Evolutionary conservation across 2,113 vertebrate species (phyloP), one percentile per base, ranked within the genome.

Genomic region (Oceanodroma tethys): DNA sequence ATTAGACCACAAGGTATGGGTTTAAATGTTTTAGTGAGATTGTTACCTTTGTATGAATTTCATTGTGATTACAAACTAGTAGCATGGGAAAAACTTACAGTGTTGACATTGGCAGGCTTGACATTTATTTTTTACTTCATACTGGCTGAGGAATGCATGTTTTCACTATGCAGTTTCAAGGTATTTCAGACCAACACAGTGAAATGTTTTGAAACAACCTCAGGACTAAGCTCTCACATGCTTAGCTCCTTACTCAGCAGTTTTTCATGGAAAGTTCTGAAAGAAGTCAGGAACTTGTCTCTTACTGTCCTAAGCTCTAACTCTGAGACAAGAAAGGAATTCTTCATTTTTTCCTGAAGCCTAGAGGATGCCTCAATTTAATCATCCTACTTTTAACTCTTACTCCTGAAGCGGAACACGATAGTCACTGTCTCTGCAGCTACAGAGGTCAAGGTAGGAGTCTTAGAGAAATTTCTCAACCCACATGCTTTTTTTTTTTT

Each of bases 1-100:
- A 95, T 98, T 96, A 98, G 98, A 98, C 82, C 98, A 63, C 98
- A 98, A 98, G 98, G 98, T 99, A 97, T 72, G 94, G 91, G 90
- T 87, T 96, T 98, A 76, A 97, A 91, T 83, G 60, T 98, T 96
- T 45, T 85, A 90, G 94, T 96, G 95, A 97, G 94, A 90, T 95
- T 91, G 71, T 94, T 96, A 90, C 82, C 72, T 97, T 90, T 93
- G 72, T 93, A 94, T 97, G 93, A 97, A 96, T 97, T 95, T 96
- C 75, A 11, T 90, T 96, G 88, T 97, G 59, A 72, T 70, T 94
- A 62, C 83, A 60, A 89, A 74, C 16, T 36, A 92, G 67, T 52
- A 83, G 91, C 73, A 82, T 95, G 95, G 76, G 90, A n/a, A 74
- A 59, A 95, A 22, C 18, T 74, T 72, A 20, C 52, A 68, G 48